Base-by-base conservation (phyloP, 1,140 invertebrate species). In the Popillia japonica region DNA sequence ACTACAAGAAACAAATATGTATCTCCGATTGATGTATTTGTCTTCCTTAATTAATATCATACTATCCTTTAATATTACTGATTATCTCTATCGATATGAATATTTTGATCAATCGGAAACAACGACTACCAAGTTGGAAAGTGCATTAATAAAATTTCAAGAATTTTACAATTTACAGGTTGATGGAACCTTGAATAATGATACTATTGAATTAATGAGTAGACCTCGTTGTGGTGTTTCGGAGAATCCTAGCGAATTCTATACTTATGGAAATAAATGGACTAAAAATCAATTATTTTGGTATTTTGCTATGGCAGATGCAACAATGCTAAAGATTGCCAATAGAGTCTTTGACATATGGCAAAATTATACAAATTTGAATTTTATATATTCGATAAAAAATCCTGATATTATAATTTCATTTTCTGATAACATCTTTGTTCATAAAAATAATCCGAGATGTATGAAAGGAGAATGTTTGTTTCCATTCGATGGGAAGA, bases 141-240 rank as follows among this genome's bases (percentile, higher is more conserved):
- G n/a, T 59, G 17, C 34, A 10, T 72, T 72, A 72, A 72, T 72
- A 22, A 22, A n/a, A 7, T 72, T 72, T 72, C 40, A 74, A 74
- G 72, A 74, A n/a, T n/a, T n/a, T 64, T 78, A 78, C 42, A 17
- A 72, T 78, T 72, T 78, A 78, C 77, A 61, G 40, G 77, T 41
- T 78, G 77, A 78, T 78, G 64, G 64, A 40, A 72, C 77, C 41
- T 72, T 78, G 41, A 78, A 78, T 78, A 72, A 72, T 34, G 40
- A 78, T 42, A 78, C 64, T 22, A 17, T 78, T 41, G 59, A 72
- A 42, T 72, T 78, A n/a, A 78, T 78, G 41, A 72, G 6, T 72
- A 78, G 72, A 72, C 77, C 59, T 27, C 64, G 64, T 42, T 72
- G 77, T 78, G 77, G 64, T 72, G 77, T 78, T 72, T 40, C 2